These are phyloP conservation scores for Cinara cedri DNA, from an alignment of 2,888 invertebrate genomes.

Conservation along the genomic window DNA sequence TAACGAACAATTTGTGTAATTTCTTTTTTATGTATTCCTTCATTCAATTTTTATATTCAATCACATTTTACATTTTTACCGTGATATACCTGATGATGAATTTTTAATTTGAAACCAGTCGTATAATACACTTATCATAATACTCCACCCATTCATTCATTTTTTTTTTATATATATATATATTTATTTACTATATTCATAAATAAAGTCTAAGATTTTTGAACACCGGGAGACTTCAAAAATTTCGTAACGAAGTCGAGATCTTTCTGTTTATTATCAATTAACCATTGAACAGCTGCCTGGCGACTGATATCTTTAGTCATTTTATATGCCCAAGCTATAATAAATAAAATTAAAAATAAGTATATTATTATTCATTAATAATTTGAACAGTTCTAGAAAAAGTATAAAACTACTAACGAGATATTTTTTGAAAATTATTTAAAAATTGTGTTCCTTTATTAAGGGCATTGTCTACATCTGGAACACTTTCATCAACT, in stretches of 20 bases:
- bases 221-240: constrained; percentile 71
- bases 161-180: too few relatives aligned
- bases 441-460: constrained; percentile 73
- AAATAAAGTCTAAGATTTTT: constrained; percentile 77
- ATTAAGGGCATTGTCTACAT: constrained; percentile 72
- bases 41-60: too few relatives aligned
- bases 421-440: constrained; percentile 71
- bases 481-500: constrained; percentile 75
- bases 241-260: constrained; percentile 69
- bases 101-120: too few relatives aligned
- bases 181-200: too few relatives aligned
- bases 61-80: too few relatives aligned
- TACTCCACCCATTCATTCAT: too few relatives aligned
- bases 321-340: constrained; percentile 47
- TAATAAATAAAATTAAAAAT: constrained; percentile 4
- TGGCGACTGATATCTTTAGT: constrained; percentile 60
- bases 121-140: too few relatives aligned
- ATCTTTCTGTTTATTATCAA: constrained; percentile 71
- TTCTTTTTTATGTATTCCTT: too few relatives aligned
- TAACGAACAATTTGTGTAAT: too few relatives aligned
- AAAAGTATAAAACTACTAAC: constrained; percentile 61
- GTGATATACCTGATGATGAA: too few relatives aligned
- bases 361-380: background rate
- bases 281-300: constrained; percentile 64
- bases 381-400: background rate